phyloP scores from a whole-genome alignment of 2,888 invertebrate species.

The Leptinotarsa rubiginosa region DNA sequence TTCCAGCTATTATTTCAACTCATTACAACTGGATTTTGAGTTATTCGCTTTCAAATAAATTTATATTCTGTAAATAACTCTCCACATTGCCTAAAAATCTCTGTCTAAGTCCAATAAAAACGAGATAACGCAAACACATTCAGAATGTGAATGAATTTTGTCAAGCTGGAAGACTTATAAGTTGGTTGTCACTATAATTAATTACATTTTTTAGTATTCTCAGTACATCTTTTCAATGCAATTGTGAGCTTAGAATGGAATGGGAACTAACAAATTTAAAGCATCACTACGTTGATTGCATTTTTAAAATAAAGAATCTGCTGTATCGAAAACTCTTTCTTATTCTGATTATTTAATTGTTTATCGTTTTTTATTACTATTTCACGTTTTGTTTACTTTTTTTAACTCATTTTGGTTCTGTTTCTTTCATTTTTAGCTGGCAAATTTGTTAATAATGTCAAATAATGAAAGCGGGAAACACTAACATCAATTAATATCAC shows the following conservation, averaged over 20 bases:
- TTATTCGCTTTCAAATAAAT: conserved; percentile 1
- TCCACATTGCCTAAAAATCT: background rate
- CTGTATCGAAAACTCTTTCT: too few relatives aligned
- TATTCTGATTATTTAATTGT: too few relatives aligned
- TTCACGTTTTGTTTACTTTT: too few relatives aligned
- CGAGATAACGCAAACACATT: background rate
- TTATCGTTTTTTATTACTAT: too few relatives aligned
- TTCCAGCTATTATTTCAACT: background rate
- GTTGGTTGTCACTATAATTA: background rate
- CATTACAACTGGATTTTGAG: background rate
- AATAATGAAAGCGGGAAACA: too few relatives aligned
- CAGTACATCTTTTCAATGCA: background rate
- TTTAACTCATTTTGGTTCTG: too few relatives aligned
- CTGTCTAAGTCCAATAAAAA: background rate
- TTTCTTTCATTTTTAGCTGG: too few relatives aligned
- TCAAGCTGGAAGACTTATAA: background rate
- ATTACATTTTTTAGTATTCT: background rate
- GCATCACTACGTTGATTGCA: too few relatives aligned
- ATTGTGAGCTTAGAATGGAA: background rate
- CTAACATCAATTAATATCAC: too few relatives aligned
- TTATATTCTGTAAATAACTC: background rate
- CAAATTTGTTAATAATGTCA: too few relatives aligned
- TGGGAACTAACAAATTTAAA: too few relatives aligned
- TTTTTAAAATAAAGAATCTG: too few relatives aligned
- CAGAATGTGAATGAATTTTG: background rate